Evolutionary conservation across 2,797 vertebrate genomes (phyloP), one percentile per base, ranked within the genome.

Genomic region (Leptodactylus fallax): DNA sequence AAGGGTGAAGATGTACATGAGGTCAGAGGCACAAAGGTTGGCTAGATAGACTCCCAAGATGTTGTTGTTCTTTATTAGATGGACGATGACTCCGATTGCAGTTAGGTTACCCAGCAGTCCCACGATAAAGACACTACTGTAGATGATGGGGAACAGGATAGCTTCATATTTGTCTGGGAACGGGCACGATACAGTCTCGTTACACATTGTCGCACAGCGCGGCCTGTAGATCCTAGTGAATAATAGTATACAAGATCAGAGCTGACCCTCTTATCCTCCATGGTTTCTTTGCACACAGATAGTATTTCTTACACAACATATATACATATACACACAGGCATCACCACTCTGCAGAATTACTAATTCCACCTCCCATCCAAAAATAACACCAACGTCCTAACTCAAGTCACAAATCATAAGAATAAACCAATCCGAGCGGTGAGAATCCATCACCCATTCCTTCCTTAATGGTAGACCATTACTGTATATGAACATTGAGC

Each of bases 31-130:
- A 10, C 80, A 87, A 60, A 90, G 85, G 63, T 88, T 88, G 61
- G 87, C 56, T 60, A 90, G 85, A 56, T 90, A 91, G 58, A 90
- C 71, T 7, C 79, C 85, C 81, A 91, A 77, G 7, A 89, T 55
- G 71, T 90, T 90, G 7, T 56, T 82, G 14, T 60, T 83, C 47
- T 83, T 87, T 17, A 91, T 65, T 27, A 87, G 86, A 27, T 83
- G 90, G 53, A 81, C 14, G 9, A 91, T 74, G 0, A 91, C 81
- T 58, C 63, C 36, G 13, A 89, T 27, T 0, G 85, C 87, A 2
- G 80, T 51, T 6, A 86, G 53, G 80, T 91, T 90, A 36, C 89
- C 89, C 67, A 83, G 65, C 58, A 91, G 74, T 36, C 91, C 91
- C 19, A 91, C 76, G 10, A 86, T 65, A 83, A 90, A 87, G 36